Percentiles rank a stretch among this genome's conserved stretches.
phyloP scores from a whole-genome alignment of 37 sponge, comb jelly and placozoan genomes.

The Cliona cf. orientalis region DNA sequence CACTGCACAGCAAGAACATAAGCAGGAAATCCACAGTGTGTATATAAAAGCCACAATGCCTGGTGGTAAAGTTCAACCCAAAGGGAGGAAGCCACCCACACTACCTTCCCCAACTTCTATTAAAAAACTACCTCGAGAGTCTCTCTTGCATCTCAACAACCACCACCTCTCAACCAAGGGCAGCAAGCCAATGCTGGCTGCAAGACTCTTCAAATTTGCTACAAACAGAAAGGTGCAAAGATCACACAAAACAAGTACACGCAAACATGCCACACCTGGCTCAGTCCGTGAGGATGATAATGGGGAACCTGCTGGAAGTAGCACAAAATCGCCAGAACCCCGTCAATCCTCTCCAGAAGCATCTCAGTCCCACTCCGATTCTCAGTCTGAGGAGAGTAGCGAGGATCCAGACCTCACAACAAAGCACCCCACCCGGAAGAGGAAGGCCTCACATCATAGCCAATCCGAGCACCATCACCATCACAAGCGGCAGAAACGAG shows the following conservation, averaged over 20 bases:
- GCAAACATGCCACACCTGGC: not conserved
- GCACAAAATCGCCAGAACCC: no score
- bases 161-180: not conserved
- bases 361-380: no score
- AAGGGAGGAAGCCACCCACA: not conserved
- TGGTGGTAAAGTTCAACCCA: not conserved
- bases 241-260: not conserved
- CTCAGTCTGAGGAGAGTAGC: no score
- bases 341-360: no score
- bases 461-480: not conserved
- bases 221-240: not conserved
- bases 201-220: not conserved
- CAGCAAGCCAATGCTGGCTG: not conserved
- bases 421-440: not conserved
- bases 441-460: not conserved
- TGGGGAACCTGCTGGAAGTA: no score
- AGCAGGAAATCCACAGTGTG: no score
- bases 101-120: not conserved
- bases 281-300: no score
- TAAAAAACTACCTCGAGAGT: not conserved
- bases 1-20: not conserved
- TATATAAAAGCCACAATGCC: not conserved
- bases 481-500: not conserved
- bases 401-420: no score
- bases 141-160: not conserved